These are phyloP conservation scores for Schlechtendalia chinensis DNA, from an alignment of 1,140 invertebrate genomes.

Conservation along the genomic window DNA sequence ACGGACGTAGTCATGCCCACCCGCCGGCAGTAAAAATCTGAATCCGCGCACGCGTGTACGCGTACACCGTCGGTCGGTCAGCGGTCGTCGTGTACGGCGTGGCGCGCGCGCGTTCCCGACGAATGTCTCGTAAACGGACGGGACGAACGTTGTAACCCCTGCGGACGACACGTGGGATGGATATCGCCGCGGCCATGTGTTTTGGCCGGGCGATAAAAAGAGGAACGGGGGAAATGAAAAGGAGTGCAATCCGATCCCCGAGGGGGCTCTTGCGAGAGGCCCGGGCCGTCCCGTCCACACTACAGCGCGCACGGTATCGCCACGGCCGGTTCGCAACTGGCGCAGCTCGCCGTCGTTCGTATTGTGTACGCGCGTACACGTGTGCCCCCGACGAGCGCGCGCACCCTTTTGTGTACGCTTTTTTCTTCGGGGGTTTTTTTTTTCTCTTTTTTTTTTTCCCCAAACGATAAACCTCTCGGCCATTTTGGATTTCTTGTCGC, in stretches of 20 bases:
- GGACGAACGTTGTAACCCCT: constrained; percentile 7
- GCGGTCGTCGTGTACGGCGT: not conserved
- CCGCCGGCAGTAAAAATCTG: no score
- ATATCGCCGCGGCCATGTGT: constrained; percentile 20
- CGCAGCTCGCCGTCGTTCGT: not conserved
- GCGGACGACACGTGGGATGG: not conserved
- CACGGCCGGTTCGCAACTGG: constrained; percentile 8
- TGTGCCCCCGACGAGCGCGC: not conserved
- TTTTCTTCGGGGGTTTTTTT: no score
- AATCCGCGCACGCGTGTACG: no score
- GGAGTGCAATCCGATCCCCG: constrained; percentile 45
- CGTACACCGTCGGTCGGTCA: no score
- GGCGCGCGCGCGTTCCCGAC: not conserved
- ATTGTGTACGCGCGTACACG: not conserved
- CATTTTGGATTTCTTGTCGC: constrained; percentile 24
- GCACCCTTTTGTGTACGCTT: constrained; percentile 6
- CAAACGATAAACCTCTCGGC: constrained; percentile 22
- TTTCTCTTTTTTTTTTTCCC: no score
- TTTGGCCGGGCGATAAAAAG: constrained; percentile 26
- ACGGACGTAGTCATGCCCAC: no score
- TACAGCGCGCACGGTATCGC: not conserved
- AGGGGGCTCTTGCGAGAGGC: constrained; percentile 13
- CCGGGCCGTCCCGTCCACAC: no score
- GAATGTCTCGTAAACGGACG: not conserved
- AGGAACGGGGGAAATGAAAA: not conserved